These are phyloP conservation scores for Ophion ventricosus DNA, from an alignment of 2,888 invertebrate species.

Conservation along the genomic window DNA sequence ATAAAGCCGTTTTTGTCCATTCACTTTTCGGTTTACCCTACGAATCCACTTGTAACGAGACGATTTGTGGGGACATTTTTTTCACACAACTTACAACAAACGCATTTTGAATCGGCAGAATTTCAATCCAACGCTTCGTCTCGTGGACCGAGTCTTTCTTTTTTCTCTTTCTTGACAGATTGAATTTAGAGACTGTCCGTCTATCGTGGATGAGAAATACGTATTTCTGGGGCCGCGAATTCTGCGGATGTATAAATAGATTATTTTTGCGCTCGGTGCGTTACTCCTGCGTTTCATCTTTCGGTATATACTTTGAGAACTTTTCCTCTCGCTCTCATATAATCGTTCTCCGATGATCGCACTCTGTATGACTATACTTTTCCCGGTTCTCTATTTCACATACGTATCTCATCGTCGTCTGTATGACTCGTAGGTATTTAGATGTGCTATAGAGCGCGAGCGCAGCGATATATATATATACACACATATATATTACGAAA, in stretches of 20 bases:
- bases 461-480: too few relatives aligned
- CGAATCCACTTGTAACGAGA: too few relatives aligned
- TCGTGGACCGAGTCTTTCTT: too few relatives aligned
- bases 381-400: slow-evolving; percentile 32
- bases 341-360: not conserved
- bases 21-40: too few relatives aligned
- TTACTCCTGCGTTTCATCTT: slow-evolving; percentile 16
- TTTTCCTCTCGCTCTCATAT: slow-evolving; percentile 26
- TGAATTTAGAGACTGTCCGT: slow-evolving; percentile 3
- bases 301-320: slow-evolving; percentile 9
- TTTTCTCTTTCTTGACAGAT: not conserved
- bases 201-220: slow-evolving; percentile 21
- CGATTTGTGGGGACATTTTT: too few relatives aligned
- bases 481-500: slow-evolving; percentile 33
- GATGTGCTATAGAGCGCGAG: not conserved
- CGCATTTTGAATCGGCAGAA: too few relatives aligned
- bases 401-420: slow-evolving; percentile 25
- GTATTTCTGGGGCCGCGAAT: slow-evolving; percentile 6
- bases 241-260: slow-evolving; percentile 18
- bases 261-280: slow-evolving; percentile 34
- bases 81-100: too few relatives aligned
- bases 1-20: too few relatives aligned
- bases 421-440: slow-evolving; percentile 14
- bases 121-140: too few relatives aligned
- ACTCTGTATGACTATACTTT: slow-evolving; percentile 13